phyloP scores from a whole-genome alignment of 2,113 vertebrate species.

The Anser brachyrhynchus region DNA sequence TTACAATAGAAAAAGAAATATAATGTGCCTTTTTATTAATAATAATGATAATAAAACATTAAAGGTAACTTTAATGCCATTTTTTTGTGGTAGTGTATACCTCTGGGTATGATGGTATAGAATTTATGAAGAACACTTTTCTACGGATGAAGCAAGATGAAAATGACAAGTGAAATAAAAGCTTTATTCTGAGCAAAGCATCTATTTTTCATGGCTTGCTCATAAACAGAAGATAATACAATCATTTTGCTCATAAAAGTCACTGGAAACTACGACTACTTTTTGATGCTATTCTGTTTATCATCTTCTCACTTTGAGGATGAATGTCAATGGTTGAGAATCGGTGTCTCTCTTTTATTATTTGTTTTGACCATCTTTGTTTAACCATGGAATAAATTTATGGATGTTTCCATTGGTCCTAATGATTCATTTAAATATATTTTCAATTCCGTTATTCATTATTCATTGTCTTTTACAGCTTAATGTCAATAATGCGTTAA shows the following conservation, averaged over 20 bases:
- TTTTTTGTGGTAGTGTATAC: not conserved
- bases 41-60: not conserved
- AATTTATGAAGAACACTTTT: not conserved
- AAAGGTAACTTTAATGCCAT: not conserved
- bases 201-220: not conserved
- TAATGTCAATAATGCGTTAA: not conserved
- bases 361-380: not conserved
- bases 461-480: not conserved
- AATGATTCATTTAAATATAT: not conserved
- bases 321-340: not conserved
- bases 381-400: not conserved
- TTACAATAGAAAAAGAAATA: not conserved
- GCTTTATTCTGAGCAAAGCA: not conserved
- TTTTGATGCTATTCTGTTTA: not conserved
- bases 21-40: not conserved
- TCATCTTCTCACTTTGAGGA: not conserved
- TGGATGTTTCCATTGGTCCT: not conserved
- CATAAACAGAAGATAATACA: not conserved
- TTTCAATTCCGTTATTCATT: not conserved
- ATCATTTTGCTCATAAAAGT: not conserved
- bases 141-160: not conserved
- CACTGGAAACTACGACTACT: not conserved
- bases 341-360: not conserved
- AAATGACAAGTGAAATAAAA: not conserved
- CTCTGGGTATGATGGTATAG: not conserved